Evolutionary conservation across 2,113 vertebrate genomes (phyloP).

Genomic region (Furnarius figulus): DNA sequence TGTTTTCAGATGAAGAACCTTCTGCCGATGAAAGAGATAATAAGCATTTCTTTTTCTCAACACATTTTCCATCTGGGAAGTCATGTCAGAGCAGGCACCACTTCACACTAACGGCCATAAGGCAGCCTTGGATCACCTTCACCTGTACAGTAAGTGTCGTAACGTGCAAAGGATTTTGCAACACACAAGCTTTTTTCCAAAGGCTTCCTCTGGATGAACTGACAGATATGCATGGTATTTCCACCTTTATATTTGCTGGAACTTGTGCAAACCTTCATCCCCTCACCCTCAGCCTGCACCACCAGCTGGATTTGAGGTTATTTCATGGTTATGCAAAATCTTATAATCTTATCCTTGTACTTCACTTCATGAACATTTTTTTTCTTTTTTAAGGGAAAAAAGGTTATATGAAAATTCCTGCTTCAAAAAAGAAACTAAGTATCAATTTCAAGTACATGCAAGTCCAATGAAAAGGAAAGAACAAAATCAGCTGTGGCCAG

Average conservation of each 20-base stretch:
- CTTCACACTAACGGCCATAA: not conserved
- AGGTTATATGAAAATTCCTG: not conserved
- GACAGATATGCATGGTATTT: slow-evolving; percentile 6
- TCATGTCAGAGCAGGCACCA: not conserved
- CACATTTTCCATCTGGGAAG: not conserved
- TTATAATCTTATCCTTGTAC: not conserved
- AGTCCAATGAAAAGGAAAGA: not conserved
- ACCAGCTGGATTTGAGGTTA: not conserved
- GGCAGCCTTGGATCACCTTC: not conserved
- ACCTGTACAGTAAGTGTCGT: not conserved
- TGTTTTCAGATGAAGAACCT: not conserved
- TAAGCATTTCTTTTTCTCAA: not conserved
- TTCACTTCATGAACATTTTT: not conserved
- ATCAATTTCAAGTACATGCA: not conserved
- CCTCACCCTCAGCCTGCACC: not conserved
- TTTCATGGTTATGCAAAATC: not conserved
- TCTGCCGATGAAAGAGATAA: not conserved
- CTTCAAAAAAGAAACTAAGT: not conserved
- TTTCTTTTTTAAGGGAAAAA: too few relatives aligned
- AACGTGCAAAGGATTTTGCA: not conserved
- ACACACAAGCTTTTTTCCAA: not conserved
- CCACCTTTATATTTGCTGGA: not conserved
- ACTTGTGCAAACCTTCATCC: not conserved
- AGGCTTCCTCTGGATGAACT: not conserved
- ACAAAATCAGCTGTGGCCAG: not conserved